Conservation (phyloP, 2,797 vertebrate genomes). For the Parambassis ranga region DNA sequence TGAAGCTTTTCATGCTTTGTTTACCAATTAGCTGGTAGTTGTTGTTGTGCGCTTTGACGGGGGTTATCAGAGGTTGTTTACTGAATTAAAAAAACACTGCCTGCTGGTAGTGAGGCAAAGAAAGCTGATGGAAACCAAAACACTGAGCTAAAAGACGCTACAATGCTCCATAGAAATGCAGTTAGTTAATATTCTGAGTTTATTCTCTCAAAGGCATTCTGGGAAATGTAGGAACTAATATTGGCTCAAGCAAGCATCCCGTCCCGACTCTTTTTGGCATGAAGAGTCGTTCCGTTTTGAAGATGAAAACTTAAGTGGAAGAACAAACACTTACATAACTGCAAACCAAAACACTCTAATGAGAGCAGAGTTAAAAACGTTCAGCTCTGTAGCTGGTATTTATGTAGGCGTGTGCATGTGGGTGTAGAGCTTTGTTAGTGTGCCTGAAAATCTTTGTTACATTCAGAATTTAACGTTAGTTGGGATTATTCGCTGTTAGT, state of each 20-base stretch:
- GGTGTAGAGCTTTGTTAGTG: conserved; percentile 29
- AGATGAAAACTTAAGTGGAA: conserved; percentile 22
- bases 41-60: no score
- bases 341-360: conserved; percentile 25
- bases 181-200: no score
- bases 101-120: no score
- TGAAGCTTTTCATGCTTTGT: no score
- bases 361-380: conserved; percentile 34
- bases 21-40: no score
- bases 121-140: no score
- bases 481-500: conserved; percentile 25
- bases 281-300: conserved; percentile 3
- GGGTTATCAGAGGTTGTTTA: no score
- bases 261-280: no score
- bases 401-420: conserved; percentile 26
- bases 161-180: no score
- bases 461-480: conserved; percentile 25
- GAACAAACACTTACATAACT: conserved; percentile 17
- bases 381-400: conserved; percentile 17
- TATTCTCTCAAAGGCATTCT: background rate
- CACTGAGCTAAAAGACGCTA: no score
- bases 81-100: no score
- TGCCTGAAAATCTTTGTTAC: conserved; percentile 36
- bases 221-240: background rate
- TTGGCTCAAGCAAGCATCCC: no score